Evolutionary conservation across 2,797 vertebrate genomes (phyloP).

Genomic region (Rhinichthys osculus): DNA sequence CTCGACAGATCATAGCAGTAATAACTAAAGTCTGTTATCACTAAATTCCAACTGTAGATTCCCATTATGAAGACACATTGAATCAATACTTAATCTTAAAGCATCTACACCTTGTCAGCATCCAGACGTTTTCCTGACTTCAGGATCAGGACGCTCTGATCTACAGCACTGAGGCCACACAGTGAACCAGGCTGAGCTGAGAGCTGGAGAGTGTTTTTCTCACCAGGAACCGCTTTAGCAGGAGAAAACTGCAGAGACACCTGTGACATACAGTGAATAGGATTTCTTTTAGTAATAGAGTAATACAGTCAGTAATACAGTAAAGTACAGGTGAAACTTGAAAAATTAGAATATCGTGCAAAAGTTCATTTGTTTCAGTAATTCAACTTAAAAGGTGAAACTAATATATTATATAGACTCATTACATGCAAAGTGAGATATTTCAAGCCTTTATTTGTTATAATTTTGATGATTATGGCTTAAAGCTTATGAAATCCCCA

Average conservation of each 20-base stretch:
- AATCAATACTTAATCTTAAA: neutral
- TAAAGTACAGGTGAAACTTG: neutral
- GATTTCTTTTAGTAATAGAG: neutral
- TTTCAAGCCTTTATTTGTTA: too few relatives aligned
- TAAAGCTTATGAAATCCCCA: too few relatives aligned
- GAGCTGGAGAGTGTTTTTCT: conserved; percentile 71
- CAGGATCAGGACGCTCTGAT: conserved; percentile 84
- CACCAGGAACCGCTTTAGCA: conserved; percentile 76
- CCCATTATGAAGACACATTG: neutral
- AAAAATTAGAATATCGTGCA: too few relatives aligned
- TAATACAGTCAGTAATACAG: neutral
- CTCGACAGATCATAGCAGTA: neutral
- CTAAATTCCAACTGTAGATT: neutral
- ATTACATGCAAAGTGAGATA: too few relatives aligned
- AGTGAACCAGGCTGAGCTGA: conserved; percentile 76
- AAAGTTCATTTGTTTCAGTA: too few relatives aligned
- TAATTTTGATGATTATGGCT: too few relatives aligned
- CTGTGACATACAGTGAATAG: conserved; percentile 67
- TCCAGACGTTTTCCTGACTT: conserved; percentile 77
- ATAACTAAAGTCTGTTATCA: neutral
- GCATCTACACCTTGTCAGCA: conserved; percentile 68
- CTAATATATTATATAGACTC: too few relatives aligned
- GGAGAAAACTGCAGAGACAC: conserved; percentile 79
- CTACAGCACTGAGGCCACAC: conserved; percentile 84
- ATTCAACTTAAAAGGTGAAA: too few relatives aligned